Percentiles rank a stretch among this genome's conserved stretches.
phyloP scores from a whole-genome alignment of 2,113 vertebrate genomes.

The Indri indri region DNA sequence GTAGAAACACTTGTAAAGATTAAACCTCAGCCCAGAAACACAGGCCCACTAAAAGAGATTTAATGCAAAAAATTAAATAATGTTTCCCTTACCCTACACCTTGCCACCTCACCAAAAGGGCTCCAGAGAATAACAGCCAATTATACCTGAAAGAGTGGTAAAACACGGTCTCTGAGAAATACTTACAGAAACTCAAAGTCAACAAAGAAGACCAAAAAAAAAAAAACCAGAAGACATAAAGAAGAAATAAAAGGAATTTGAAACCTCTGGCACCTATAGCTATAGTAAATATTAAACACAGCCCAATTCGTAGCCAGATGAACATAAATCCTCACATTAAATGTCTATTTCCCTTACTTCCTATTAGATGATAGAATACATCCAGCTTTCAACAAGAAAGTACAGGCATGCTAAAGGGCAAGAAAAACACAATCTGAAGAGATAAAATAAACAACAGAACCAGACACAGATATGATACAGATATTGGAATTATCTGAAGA shows the following conservation, averaged over 20 bases:
- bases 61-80: neutral
- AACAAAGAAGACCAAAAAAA: neutral
- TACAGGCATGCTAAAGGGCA: neutral
- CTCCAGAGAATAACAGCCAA: neutral
- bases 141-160: neutral
- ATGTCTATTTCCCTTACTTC: neutral
- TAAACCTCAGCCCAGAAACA: neutral
- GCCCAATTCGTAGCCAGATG: neutral
- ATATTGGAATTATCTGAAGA: neutral
- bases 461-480: neutral
- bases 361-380: neutral
- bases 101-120: neutral
- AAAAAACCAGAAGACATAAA: neutral
- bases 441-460: neutral
- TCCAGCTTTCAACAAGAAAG: neutral
- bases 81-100: accelerated
- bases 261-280: neutral
- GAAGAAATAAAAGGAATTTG: neutral
- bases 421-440: neutral
- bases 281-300: neutral
- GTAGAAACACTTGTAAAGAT: neutral
- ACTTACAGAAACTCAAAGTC: neutral
- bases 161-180: neutral
- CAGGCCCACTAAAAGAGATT: neutral
- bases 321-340: neutral